phyloP scores from a whole-genome alignment of 1,140 invertebrate genomes.

The Trichogramma pretiosum region DNA sequence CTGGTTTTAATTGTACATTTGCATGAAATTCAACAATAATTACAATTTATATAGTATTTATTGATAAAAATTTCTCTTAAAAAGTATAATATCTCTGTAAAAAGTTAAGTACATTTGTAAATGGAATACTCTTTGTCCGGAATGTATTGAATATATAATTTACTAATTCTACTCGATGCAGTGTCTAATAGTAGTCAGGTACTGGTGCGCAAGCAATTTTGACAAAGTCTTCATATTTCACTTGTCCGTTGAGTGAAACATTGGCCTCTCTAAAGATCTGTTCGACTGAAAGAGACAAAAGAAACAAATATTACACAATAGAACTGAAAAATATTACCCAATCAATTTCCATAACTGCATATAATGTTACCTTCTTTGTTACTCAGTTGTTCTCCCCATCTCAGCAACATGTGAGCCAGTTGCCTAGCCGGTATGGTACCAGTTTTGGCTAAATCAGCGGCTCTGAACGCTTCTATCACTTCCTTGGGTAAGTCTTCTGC shows the following conservation, averaged over 20 bases:
- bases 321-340: not conserved
- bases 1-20: too few relatives aligned
- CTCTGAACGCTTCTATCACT: slow-evolving; percentile 79
- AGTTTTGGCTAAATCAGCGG: slow-evolving; percentile 64
- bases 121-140: too few relatives aligned
- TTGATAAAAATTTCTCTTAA: too few relatives aligned
- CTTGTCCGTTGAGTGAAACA: slow-evolving; percentile 68
- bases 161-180: too few relatives aligned
- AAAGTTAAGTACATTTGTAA: too few relatives aligned
- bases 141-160: too few relatives aligned
- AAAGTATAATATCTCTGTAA: too few relatives aligned
- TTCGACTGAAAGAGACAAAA: slow-evolving; percentile 60
- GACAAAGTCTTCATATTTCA: slow-evolving; percentile 87
- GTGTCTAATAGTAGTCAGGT: slow-evolving; percentile 91
- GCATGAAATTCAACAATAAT: too few relatives aligned
- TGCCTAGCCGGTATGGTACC: slow-evolving; percentile 75
- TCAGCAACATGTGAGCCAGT: slow-evolving; percentile 76
- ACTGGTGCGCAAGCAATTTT: slow-evolving; percentile 89
- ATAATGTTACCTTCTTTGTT: slow-evolving; percentile 70
- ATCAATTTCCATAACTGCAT: slow-evolving; percentile 5
- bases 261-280: slow-evolving; percentile 90
- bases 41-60: too few relatives aligned
- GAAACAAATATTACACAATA: not conserved
- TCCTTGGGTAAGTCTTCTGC: slow-evolving; percentile 84
- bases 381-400: slow-evolving; percentile 86